Base-by-base conservation (phyloP, 2,113 vertebrate genomes). In the Syrrhaptes paradoxus region DNA sequence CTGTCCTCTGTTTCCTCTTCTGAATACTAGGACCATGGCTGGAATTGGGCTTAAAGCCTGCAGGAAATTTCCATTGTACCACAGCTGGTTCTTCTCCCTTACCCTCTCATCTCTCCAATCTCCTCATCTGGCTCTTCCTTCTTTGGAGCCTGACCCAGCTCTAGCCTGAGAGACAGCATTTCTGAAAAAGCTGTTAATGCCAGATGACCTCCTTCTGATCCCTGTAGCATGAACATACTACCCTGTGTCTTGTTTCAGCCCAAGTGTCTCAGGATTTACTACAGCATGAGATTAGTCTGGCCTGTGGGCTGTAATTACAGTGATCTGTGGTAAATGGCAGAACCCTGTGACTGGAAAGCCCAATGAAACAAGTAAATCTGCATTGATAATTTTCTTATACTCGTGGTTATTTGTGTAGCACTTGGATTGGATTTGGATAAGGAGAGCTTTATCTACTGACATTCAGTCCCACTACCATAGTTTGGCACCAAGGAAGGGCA, bases 281-380 rank as follows among this genome's bases (percentile, higher is more conserved):
- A 62, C 57, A 95, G 87, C 75, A 45, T 46, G 84, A 86, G 70
- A 62, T 85, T 85, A 87, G 43, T 82, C n/a, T 88, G 89, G 67
- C 58, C 79, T 82, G 3, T 43, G 49, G 18, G 2, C 17, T 61
- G 29, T 68, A 62, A 17, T 61, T 79, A 54, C 2, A 48, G 26
- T 19, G 26, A n/a, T 49, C 14, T 90, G 19, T 45, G 32, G 1
- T 73, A 49, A 70, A 22, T 32, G 36, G 20, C 17, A 63, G 31
- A 6, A 89, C n/a, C 17, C 7, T 76, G 65, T 48, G 43, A 29
- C 32, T 52, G 22, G 32, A 74, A 87, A 52, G 51, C 71, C 14
- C 25, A 46, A 38, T 25, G 85, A 52, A 75, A 43, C 3, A 41
- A 45, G 13, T 28, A 80, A 72, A 55, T 48, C 28, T 32, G 19